These are phyloP conservation scores for Macrotus californicus DNA, from an alignment of 2,113 vertebrate species.

Conservation along the genomic window DNA sequence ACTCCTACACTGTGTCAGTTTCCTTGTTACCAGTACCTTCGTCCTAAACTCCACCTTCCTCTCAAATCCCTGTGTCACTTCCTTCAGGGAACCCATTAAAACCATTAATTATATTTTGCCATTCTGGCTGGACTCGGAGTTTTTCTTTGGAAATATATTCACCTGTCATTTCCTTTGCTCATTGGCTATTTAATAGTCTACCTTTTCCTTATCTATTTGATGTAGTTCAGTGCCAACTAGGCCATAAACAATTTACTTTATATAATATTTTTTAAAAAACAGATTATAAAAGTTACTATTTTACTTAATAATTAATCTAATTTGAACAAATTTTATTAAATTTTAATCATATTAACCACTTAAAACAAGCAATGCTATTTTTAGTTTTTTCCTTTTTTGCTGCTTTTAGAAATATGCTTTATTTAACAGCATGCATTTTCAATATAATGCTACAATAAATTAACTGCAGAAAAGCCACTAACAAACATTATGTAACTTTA, in stretches of 20 bases:
- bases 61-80: background rate
- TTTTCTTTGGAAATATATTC: background rate
- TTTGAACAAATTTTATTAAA: background rate
- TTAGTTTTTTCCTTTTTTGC: background rate
- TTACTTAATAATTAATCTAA: background rate
- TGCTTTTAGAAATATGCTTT: slow-evolving; percentile 24
- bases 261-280: background rate
- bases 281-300: background rate
- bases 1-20: background rate
- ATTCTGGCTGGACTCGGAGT: background rate
- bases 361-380: background rate
- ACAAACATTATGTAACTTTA: slow-evolving; percentile 29
- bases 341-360: slow-evolving; percentile 15
- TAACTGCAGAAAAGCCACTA: slow-evolving; percentile 19
- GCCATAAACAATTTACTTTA: background rate
- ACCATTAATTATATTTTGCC: background rate
- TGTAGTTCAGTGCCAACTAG: background rate
- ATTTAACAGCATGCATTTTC: slow-evolving; percentile 16
- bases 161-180: background rate
- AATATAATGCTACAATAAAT: background rate
- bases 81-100: background rate
- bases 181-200: background rate
- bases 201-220: background rate
- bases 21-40: background rate
- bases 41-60: background rate